Conservation (phyloP, 2,113 vertebrate species). For the Chunga burmeisteri region DNA sequence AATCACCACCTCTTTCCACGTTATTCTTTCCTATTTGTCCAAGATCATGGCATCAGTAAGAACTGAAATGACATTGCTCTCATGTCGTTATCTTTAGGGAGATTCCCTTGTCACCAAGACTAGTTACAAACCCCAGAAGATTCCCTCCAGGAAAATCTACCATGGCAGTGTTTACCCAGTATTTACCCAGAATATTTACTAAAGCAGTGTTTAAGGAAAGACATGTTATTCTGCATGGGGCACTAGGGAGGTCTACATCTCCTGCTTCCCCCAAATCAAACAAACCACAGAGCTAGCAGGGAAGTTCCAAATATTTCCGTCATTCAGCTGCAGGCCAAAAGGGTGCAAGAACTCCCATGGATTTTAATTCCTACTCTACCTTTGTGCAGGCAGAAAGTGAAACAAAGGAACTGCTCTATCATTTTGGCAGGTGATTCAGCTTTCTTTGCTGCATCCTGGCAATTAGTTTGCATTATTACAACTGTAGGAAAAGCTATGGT, state of each 20-base stretch:
- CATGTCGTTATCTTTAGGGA: background rate
- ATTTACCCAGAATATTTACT: background rate
- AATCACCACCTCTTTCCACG: background rate
- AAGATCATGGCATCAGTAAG: background rate
- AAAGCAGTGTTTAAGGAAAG: background rate
- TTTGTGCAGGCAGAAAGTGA: background rate
- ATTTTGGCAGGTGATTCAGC: background rate
- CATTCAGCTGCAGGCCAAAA: background rate
- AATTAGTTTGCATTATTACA: conserved; percentile 1
- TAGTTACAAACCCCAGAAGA: background rate
- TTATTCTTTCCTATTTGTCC: background rate
- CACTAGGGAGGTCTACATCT: background rate
- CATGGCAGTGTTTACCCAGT: background rate
- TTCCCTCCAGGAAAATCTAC: background rate
- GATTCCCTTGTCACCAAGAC: background rate
- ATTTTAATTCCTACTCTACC: background rate
- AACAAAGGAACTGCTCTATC: background rate
- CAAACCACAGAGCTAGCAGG: background rate
- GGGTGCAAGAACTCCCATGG: background rate
- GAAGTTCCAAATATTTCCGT: background rate
- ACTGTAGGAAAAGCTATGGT: background rate
- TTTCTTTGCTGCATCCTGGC: background rate
- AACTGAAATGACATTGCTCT: background rate
- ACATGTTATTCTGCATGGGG: background rate
- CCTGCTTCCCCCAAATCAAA: background rate